Conservation (phyloP, 35 echinoderm and acorn worm genomes). For the Eucidaris tribuloides region DNA sequence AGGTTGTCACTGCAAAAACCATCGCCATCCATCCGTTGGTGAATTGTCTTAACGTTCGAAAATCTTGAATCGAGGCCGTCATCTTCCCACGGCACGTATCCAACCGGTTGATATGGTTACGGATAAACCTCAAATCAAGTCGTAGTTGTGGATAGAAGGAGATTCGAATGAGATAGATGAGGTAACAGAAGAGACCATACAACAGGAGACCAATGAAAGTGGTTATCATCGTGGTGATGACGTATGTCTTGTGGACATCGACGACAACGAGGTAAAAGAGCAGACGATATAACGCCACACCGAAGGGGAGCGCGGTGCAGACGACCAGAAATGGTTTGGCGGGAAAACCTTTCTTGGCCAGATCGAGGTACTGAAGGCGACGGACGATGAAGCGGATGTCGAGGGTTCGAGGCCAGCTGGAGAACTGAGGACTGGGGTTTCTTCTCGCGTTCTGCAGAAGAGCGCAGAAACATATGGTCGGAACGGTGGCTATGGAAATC, state of each 20-base stretch:
- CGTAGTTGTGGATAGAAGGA: constrained; percentile 55
- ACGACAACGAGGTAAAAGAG: constrained; percentile 33
- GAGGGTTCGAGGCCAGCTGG: constrained; percentile 38
- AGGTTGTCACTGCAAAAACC: constrained; percentile 45
- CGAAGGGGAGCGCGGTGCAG: constrained; percentile 4
- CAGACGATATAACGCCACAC: constrained; percentile 15
- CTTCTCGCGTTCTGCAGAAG: not conserved
- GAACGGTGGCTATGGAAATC: constrained; percentile 3
- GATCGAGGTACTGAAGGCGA: constrained; percentile 56
- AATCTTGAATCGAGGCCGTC: constrained; percentile 34
- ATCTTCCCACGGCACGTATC: constrained; percentile 47
- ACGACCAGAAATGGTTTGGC: constrained; percentile 21
- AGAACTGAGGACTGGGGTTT: not conserved
- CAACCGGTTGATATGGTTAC: constrained; percentile 19
- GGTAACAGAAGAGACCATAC: constrained; percentile 48
- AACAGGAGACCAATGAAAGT: constrained; percentile 7
- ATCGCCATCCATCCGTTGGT: constrained; percentile 43
- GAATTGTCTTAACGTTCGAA: constrained; percentile 36
- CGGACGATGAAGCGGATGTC: constrained; percentile 55
- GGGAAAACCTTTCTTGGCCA: constrained; percentile 30
- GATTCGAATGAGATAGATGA: constrained; percentile 52
- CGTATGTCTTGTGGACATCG: constrained; percentile 2
- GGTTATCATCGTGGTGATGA: constrained; percentile 15
- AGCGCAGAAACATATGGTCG: constrained; percentile 10
- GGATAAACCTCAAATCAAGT: constrained; percentile 41